Evolutionary conservation across 2,888 invertebrate genomes (phyloP).

Genomic region (Dimorphilus gyrociliatus): DNA sequence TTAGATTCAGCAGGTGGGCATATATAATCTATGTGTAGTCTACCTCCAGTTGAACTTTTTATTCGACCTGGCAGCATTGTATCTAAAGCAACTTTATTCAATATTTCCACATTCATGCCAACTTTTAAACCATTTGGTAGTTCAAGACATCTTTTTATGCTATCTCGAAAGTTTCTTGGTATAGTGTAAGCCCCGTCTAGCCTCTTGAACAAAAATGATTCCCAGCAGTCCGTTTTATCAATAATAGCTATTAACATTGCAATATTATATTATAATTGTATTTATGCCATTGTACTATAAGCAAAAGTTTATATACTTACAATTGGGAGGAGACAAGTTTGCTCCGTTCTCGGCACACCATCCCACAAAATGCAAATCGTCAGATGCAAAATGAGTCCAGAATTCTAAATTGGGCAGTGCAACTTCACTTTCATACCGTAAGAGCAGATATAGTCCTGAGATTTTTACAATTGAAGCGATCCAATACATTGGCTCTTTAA

Average conservation of each 20-base stretch:
- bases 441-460: slow-evolving; percentile 46
- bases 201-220: slow-evolving; percentile 74
- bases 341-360: slow-evolving; percentile 93
- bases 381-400: slow-evolving; percentile 85
- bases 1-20: no score
- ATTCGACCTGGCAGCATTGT: no score
- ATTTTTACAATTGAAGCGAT: slow-evolving; percentile 82
- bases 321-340: slow-evolving; percentile 79
- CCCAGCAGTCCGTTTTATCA: slow-evolving; percentile 86
- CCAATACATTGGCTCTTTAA: no score
- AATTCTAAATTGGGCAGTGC: slow-evolving; percentile 74
- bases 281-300: background rate
- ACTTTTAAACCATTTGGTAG: no score
- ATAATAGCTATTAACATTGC: slow-evolving; percentile 50
- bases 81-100: no score
- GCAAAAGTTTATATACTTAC: slow-evolving; percentile 36
- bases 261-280: no score
- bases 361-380: slow-evolving; percentile 87
- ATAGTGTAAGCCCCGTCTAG: slow-evolving; percentile 85
- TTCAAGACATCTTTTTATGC: no score
- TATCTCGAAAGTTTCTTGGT: slow-evolving; percentile 80
- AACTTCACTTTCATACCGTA: slow-evolving; percentile 73
- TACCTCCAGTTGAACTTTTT: no score
- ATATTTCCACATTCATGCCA: no score
- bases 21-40: no score